Conservation (phyloP, 2,888 invertebrate genomes). For the Ormyrus thymus region DNA sequence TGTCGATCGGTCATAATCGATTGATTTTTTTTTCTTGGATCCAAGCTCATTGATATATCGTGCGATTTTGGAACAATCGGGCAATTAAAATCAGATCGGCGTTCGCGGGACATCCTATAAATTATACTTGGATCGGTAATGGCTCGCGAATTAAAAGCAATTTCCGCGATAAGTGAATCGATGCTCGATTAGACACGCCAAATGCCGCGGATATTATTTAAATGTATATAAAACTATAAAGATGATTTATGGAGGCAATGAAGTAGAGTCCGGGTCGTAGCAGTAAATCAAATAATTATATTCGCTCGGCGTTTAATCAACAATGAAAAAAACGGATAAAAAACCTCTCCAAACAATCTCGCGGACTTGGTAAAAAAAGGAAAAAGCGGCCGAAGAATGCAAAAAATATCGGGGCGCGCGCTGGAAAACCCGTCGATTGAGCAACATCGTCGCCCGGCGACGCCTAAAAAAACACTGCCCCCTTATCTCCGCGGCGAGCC, state of each 20-base stretch:
- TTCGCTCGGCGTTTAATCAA: too few relatives aligned
- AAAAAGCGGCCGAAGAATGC: too few relatives aligned
- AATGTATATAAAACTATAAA: background rate
- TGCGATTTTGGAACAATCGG: conserved; percentile 14
- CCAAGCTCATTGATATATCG: background rate
- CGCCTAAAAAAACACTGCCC: background rate
- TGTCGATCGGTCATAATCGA: background rate
- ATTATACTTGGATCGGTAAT: conserved; percentile 12
- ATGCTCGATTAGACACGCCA: background rate
- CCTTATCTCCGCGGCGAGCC: background rate
- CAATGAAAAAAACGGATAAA: too few relatives aligned
- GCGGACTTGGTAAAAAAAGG: too few relatives aligned
- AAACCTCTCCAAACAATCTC: too few relatives aligned
- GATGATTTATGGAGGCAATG: background rate
- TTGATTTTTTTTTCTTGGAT: conserved; percentile 9
- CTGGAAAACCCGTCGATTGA: background rate
- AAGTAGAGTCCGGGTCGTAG: background rate
- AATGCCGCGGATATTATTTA: background rate
- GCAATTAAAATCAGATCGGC: conserved; percentile 11
- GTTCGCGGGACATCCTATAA: conserved; percentile 10
- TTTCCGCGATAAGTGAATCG: background rate
- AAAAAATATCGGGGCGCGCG: too few relatives aligned
- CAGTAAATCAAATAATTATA: too few relatives aligned
- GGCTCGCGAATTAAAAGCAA: background rate
- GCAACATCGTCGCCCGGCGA: background rate